These are phyloP conservation scores for Rhagoletis pomonella DNA, from an alignment of 1,140 invertebrate genomes.

Conservation along the genomic window DNA sequence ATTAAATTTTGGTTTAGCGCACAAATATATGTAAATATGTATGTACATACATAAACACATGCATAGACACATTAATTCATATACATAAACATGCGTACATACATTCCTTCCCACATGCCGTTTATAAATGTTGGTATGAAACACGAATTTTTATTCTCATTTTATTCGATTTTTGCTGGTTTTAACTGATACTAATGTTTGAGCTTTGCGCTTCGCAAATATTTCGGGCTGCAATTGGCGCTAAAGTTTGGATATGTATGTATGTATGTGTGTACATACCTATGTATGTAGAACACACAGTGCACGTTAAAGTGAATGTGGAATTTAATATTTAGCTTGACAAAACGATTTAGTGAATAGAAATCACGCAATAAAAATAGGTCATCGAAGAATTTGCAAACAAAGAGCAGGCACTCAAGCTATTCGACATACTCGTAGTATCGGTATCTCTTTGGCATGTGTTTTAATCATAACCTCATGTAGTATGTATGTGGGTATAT, in stretches of 20 bases:
- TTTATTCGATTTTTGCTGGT: neutral
- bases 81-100: neutral
- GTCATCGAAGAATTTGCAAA: constrained; percentile 39
- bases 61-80: neutral
- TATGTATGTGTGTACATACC: neutral
- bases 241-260: neutral
- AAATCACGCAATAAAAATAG: constrained; percentile 31
- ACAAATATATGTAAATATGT: neutral
- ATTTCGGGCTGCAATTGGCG: neutral
- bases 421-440: no score
- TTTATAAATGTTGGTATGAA: neutral
- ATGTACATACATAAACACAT: neutral
- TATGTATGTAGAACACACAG: neutral
- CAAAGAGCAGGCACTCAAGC: neutral
- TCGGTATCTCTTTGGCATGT: no score
- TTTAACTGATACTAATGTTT: neutral
- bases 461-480: neutral
- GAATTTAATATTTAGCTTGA: constrained; percentile 16
- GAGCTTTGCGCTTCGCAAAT: neutral
- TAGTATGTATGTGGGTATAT: neutral
- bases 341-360: neutral
- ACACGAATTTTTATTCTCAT: neutral
- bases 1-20: neutral
- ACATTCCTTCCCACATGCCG: neutral
- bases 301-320: neutral